Base-by-base conservation (phyloP, 92 coral and sea anemone genomes). In the Porites lobata region DNA sequence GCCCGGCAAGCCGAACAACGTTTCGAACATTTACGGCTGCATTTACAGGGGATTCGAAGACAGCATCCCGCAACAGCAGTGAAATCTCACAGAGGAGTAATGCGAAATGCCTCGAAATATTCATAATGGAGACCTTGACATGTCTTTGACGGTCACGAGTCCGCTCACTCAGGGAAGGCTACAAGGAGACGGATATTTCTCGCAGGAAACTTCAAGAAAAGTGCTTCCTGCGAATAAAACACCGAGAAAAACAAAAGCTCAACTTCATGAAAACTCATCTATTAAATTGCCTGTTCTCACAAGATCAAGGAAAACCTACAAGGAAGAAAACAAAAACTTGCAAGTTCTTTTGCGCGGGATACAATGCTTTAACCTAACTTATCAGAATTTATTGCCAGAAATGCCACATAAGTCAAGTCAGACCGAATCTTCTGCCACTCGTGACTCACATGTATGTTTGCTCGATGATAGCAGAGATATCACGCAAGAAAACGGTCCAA, bases 251-350 rank as follows among this genome's bases (percentile, higher is more conserved):
- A 21, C 65, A 9, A 29, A 18, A 14, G 29, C 12, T 2, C 9
- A 15, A 9, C 1, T 3, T 7, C 52, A 17, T 51, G 50, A 69
- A 8, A 56, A 75, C 29, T 7, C 78, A 9, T 20, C 14, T 14
- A 6, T 53, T 15, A 81, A 81, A 9, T 29, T 81, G 29, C 86
- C 86, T 3, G 19, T 54, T 19, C 77, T 81, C 15, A 9, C 77
- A 29, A 32, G 10, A n/a, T 9, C 66, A 0, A 56, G 20, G 70
- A 70, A 22, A 54, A n/a, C 18, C 8, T 56, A 57, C 4, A 69
- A 66, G 0, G 29, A 53, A 54, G 54, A 69, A 4, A 24, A 56
- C 38, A 54, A 52, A 53, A 14, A 17, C 15, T 11, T 32, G 3
- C 77, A 81, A 69, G 38, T 12, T 69, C 77, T 70, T 54, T 81